Percentiles rank a stretch among this genome's conserved stretches.
Evolutionary conservation across 1,140 invertebrate genomes (phyloP).

Genomic region (Drosophila lacertosa): DNA sequence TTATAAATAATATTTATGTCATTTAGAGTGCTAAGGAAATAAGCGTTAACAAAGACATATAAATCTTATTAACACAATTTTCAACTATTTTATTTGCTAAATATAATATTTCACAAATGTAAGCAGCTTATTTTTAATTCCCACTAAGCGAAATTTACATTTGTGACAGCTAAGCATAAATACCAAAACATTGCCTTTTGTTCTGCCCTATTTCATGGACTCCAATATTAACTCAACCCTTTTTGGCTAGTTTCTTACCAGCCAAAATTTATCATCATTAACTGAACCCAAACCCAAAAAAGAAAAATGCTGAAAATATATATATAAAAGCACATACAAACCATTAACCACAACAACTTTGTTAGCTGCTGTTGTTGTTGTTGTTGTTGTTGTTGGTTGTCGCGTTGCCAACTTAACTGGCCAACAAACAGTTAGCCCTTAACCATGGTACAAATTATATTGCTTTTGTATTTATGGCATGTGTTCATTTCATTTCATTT

Average conservation of each 20-base stretch:
- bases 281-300: slow-evolving; percentile 19
- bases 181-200: not conserved
- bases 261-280: slow-evolving; percentile 52
- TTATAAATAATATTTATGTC: too few relatives aligned
- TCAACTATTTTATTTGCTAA: too few relatives aligned
- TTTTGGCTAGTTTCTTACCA: slow-evolving; percentile 6
- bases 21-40: too few relatives aligned
- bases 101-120: not conserved
- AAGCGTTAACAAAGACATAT: too few relatives aligned
- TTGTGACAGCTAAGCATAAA: not conserved
- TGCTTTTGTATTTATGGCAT: slow-evolving; percentile 68
- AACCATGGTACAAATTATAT: slow-evolving; percentile 53
- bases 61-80: too few relatives aligned
- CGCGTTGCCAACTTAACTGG: slow-evolving; percentile 23
- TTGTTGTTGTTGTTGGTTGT: slow-evolving; percentile 12
- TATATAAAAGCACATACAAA: slow-evolving; percentile 21
- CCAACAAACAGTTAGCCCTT: slow-evolving; percentile 36
- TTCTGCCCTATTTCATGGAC: slow-evolving; percentile 12
- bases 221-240: slow-evolving; percentile 29
- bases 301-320: slow-evolving; percentile 18
- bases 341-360: slow-evolving; percentile 59
- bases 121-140: not conserved
- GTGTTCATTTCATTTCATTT: slow-evolving; percentile 48
- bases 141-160: not conserved
- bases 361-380: slow-evolving; percentile 24